These are phyloP conservation scores for Macaca mulatta DNA, from an alignment of 2,113 vertebrate genomes.

Conservation along the genomic window DNA sequence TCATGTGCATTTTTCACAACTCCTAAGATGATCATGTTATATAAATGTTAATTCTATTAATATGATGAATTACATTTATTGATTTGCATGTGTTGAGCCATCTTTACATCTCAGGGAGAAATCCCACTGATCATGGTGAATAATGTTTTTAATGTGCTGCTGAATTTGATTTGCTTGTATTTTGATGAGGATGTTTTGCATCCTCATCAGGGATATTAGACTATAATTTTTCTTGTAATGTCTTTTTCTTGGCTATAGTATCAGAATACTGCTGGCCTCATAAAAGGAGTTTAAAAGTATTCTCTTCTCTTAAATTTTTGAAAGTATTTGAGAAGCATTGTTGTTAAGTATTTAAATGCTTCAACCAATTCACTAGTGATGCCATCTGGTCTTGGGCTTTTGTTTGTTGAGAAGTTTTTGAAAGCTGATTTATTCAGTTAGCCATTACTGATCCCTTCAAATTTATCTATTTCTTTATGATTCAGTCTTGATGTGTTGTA, in stretches of 20 bases:
- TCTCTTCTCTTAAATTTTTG: not conserved
- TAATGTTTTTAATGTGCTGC: not conserved
- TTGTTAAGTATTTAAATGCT: not conserved
- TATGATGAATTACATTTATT: not conserved
- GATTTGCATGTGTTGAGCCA: not conserved
- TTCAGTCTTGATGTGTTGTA: not conserved
- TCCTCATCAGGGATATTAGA: not conserved
- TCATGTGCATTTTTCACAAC: not conserved
- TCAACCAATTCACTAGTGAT: not conserved
- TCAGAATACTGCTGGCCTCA: no score
- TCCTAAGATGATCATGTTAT: not conserved
- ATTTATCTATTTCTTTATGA: not conserved
- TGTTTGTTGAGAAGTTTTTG: not conserved
- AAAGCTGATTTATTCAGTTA: not conserved
- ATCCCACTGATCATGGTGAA: no score
- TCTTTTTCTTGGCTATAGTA: no score
- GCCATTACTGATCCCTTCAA: not conserved
- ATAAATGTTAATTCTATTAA: not conserved
- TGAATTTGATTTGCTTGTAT: not conserved
- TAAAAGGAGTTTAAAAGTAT: not conserved
- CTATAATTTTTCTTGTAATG: not conserved
- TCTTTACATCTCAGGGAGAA: not conserved
- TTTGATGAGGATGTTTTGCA: not conserved
- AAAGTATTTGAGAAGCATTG: not conserved
- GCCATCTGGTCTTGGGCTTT: not conserved